phyloP scores from a whole-genome alignment of 2,888 invertebrate genomes.

The Xylophagus ater region DNA sequence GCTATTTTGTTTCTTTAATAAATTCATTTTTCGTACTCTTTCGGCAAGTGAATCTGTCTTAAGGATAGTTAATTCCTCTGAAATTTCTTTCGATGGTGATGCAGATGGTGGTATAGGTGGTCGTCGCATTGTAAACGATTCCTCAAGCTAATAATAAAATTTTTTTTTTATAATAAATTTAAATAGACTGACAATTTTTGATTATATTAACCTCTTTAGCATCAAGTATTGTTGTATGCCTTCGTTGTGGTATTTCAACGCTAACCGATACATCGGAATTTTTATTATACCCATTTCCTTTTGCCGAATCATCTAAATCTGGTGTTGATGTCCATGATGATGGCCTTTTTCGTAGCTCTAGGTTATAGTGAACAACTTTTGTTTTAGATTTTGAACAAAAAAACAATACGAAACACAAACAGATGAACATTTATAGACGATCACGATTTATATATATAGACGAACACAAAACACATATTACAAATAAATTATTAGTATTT shows the following conservation, averaged over 20 bases:
- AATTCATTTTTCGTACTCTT: conserved; percentile 55
- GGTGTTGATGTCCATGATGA: conserved; percentile 75
- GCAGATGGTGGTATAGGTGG: conserved; percentile 46
- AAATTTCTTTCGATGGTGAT: conserved; percentile 32
- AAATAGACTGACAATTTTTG: too few relatives aligned
- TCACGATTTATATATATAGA: too few relatives aligned
- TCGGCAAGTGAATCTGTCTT: conserved; percentile 59
- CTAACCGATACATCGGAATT: conserved; percentile 52
- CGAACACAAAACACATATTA: too few relatives aligned
- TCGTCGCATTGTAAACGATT: conserved; percentile 41
- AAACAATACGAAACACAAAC: too few relatives aligned
- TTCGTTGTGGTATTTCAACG: conserved; percentile 54
- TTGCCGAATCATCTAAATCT: conserved; percentile 50
- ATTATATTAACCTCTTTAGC: conserved; percentile 27
- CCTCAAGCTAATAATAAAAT: conserved; percentile 31
- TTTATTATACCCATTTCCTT: conserved; percentile 44
- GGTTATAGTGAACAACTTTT: conserved; percentile 39
- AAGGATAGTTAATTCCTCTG: conserved; percentile 48
- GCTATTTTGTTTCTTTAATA: conserved; percentile 40
- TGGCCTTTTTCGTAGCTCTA: conserved; percentile 38
- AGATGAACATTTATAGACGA: too few relatives aligned
- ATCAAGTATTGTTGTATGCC: conserved; percentile 49
- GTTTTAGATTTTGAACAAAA: too few relatives aligned
- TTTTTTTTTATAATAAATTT: too few relatives aligned
- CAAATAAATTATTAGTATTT: too few relatives aligned